Evolutionary conservation across 2,113 vertebrate genomes (phyloP), one percentile per base, ranked within the genome.

Genomic region (Pseudopipra pipra): DNA sequence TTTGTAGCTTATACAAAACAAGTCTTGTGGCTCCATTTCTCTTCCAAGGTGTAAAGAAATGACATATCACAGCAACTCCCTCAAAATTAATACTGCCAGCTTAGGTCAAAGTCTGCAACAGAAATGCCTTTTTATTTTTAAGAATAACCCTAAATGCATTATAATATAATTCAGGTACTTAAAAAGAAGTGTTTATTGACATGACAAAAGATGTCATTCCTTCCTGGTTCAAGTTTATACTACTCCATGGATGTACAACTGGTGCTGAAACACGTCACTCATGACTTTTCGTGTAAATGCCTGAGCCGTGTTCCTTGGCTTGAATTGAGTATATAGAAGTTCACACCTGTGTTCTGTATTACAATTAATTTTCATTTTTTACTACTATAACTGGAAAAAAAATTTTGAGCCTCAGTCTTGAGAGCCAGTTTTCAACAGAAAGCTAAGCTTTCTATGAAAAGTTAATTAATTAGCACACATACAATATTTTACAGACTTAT

Each of bases 241-340:
- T 73, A 11, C 30, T 52, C 54, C 52, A 47, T 0, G 5, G 58
- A 23, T 2, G 0, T 12, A 22, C 58, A 28, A 7, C 16, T 39
- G 20, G 11, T 66, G 24, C 70, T 74, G 23, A 67, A 72, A 43
- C 9, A 24, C 0, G 0, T 16, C 9, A 21, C 27, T 73, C 2
- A 0, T 9, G 19, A 43, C 15, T 94, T 68, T 63, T 55, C 52
- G 46, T 13, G 31, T 47, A 83, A 93, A 88, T 47, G 19, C 33
- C 39, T 44, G 9, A 59, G 9, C 14, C 1, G 0, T 66, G 8
- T 35, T 84, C 39, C 88, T 74, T 74, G 58, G 43, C 44, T 71
- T 74, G 27, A 28, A 12, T 46, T 51, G 37, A 62, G 14, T 1
- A 1, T 15, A 37, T 35, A 3, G 18, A 85, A 70, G 16, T 51